phyloP scores from a whole-genome alignment of 2,888 invertebrate genomes.

The Pherbina coryleti region DNA sequence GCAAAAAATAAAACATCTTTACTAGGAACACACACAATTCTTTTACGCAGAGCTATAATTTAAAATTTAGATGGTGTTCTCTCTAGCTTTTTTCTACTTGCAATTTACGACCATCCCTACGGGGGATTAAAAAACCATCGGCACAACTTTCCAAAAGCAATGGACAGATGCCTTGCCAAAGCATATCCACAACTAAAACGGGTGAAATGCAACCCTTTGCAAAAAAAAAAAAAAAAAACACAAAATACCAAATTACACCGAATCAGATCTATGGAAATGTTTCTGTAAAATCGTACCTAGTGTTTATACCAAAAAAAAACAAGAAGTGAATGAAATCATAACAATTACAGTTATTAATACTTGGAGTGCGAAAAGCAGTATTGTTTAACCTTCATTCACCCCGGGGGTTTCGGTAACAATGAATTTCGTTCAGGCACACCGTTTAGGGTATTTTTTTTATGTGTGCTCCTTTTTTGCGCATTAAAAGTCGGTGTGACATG shows the following conservation, averaged over 20 bases:
- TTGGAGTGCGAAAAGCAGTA: conserved; percentile 6
- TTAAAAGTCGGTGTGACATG: conserved; percentile 53
- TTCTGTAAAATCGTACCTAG: not conserved
- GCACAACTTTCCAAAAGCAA: conserved; percentile 14
- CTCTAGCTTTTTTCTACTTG: not conserved
- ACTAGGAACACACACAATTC: not conserved
- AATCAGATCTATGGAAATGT: not conserved
- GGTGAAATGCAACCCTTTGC: not conserved
- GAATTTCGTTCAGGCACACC: not conserved
- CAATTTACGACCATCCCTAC: conserved; percentile 28
- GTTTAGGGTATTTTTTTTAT: not conserved
- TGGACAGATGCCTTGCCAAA: conserved; percentile 20
- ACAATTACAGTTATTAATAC: conserved; percentile 34
- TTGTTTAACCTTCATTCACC: not conserved
- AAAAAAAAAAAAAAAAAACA: no score
- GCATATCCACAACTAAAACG: not conserved
- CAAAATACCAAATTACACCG: not conserved
- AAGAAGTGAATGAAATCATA: conserved; percentile 3
- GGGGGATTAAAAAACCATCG: conserved; percentile 33
- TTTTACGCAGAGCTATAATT: conserved; percentile 22
- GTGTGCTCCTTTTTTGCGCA: not conserved
- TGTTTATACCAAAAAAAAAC: not conserved
- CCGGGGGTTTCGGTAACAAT: not conserved
- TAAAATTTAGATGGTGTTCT: conserved; percentile 31
- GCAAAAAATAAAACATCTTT: not conserved